A percentile compares a stretch with the other conserved stretches of the same genome.
phyloP scores from a whole-genome alignment of 1,140 invertebrate species.

The Papilio dardanus region DNA sequence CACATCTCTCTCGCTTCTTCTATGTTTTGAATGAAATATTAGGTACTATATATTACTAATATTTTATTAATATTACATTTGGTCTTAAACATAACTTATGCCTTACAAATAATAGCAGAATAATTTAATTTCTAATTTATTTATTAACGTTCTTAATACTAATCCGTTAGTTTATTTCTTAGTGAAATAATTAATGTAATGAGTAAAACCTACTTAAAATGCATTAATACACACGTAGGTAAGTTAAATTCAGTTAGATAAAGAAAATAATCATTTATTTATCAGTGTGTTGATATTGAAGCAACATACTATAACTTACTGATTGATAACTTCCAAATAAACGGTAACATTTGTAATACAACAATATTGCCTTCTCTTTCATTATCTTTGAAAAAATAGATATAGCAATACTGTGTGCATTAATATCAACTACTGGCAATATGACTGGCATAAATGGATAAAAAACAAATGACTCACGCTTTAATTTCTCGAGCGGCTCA shows the following conservation, averaged over 20 bases:
- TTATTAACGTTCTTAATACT: background rate
- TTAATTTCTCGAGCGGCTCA: slow-evolving; percentile 91
- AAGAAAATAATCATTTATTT: background rate
- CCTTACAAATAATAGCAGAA: background rate
- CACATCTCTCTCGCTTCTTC: too few species aligned
- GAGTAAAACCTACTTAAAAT: background rate
- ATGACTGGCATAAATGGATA: background rate
- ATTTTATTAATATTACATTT: background rate
- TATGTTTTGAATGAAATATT: background rate
- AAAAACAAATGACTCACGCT: slow-evolving; percentile 85
- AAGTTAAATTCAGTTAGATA: background rate
- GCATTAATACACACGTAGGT: background rate
- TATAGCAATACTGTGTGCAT: too few species aligned
- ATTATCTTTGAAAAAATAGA: too few species aligned
- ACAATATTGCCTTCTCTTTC: too few species aligned
- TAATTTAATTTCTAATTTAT: background rate
- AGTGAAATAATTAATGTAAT: background rate
- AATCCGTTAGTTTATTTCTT: background rate
- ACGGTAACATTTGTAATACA: too few species aligned
- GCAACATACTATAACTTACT: background rate
- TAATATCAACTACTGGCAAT: too few species aligned
- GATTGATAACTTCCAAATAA: too few species aligned
- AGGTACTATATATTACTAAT: too few species aligned
- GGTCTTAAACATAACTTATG: background rate
- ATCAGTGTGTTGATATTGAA: background rate